phyloP scores from a whole-genome alignment of 1,140 invertebrate genomes.

The Physella acuta region DNA sequence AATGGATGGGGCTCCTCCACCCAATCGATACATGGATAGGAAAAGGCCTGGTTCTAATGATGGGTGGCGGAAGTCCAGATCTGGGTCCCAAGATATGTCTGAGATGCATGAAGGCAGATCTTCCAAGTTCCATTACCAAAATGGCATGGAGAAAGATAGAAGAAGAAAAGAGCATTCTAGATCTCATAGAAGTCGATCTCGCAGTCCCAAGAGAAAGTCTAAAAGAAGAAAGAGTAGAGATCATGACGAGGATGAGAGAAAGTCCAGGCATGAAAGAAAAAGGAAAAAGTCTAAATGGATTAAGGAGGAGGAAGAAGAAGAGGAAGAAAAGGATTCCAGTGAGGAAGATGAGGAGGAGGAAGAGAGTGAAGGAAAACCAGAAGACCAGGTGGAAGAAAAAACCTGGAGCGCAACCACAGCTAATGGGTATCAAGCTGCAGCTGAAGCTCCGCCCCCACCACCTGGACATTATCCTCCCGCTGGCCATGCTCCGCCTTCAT shows the following conservation, averaged over 20 bases:
- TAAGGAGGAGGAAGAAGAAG: neutral
- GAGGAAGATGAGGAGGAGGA: conserved; percentile 1
- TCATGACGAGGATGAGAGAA: neutral
- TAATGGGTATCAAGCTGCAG: neutral
- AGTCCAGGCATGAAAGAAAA: neutral
- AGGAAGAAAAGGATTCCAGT: neutral
- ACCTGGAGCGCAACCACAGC: no score
- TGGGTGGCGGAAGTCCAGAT: conserved; percentile 2
- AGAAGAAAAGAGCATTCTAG: neutral
- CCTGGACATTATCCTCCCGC: neutral
- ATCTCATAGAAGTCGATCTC: conserved; percentile 6
- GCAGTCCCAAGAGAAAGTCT: neutral
- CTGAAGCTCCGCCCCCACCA: conserved; percentile 1
- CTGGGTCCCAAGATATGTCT: conserved; percentile 11
- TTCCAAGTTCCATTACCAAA: neutral
- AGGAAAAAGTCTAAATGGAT: conserved; percentile 1
- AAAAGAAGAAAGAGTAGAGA: neutral
- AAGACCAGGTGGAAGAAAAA: neutral
- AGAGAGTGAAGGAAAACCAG: neutral
- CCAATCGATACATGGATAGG: neutral
- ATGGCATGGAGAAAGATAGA: neutral
- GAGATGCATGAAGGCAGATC: neutral
- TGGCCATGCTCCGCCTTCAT: neutral
- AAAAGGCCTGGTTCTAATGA: neutral
- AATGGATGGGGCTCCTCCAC: neutral